Evolutionary conservation across 2,888 invertebrate genomes (phyloP).

Genomic region (Pseudococcus viburni): DNA sequence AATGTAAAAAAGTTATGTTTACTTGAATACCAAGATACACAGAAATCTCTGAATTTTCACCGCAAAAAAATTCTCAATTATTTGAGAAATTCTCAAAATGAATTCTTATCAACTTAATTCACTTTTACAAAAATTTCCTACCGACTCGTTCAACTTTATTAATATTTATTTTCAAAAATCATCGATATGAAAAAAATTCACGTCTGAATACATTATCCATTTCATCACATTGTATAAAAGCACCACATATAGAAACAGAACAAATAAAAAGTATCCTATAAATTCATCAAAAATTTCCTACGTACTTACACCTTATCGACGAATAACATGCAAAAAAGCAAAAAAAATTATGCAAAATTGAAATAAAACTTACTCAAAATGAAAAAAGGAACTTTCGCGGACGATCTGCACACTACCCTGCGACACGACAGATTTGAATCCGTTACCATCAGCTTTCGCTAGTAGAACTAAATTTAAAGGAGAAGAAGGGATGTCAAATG

Average conservation of each 20-base stretch:
- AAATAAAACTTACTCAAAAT: neutral
- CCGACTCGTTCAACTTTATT: too few relatives aligned
- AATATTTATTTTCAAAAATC: too few relatives aligned
- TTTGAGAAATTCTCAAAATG: too few relatives aligned
- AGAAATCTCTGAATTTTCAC: too few relatives aligned
- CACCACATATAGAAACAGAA: neutral
- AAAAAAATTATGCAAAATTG: neutral
- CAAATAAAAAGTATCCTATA: neutral
- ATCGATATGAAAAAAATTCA: too few relatives aligned
- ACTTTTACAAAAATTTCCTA: too few relatives aligned
- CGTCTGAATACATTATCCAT: too few relatives aligned
- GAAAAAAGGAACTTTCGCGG: neutral
- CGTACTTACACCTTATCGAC: too few relatives aligned
- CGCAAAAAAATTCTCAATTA: neutral
- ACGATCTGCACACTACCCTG: slow-evolving; percentile 30
- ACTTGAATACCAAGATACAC: too few relatives aligned
- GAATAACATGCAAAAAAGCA: neutral
- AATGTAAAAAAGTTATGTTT: too few relatives aligned
- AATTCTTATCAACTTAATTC: too few relatives aligned
- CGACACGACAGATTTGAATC: slow-evolving; percentile 35
- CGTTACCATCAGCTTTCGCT: neutral
- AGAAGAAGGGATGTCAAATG: slow-evolving; percentile 49
- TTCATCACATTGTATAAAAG: neutral
- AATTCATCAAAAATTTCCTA: neutral
- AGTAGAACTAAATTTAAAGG: slow-evolving; percentile 25